phyloP scores from a whole-genome alignment of 1,140 invertebrate species.

The Drusus annulatus region DNA sequence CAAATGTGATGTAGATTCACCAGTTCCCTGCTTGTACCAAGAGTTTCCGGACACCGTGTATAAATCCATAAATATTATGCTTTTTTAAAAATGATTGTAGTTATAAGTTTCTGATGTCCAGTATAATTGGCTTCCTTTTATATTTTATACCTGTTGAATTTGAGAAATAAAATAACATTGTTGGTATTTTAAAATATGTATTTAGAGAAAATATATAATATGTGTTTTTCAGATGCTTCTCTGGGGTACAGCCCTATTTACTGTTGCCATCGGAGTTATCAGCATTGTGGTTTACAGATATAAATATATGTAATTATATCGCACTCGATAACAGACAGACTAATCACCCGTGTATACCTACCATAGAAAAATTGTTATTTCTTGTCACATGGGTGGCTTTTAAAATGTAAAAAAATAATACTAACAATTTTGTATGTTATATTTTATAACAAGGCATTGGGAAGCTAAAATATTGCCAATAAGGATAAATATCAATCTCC shows the following conservation, averaged over 20 bases:
- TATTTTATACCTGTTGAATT: background rate
- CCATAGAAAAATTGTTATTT: background rate
- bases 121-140: background rate
- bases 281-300: constrained; percentile 56
- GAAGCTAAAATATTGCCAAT: no score
- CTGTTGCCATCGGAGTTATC: constrained; percentile 54
- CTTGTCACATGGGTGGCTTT: background rate
- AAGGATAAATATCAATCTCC: no score
- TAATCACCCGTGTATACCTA: background rate
- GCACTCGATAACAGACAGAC: background rate
- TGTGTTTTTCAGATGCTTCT: constrained; percentile 52
- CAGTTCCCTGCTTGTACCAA: no score
- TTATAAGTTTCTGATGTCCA: no score
- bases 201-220: constrained; percentile 11
- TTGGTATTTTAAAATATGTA: constrained; percentile 1
- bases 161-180: background rate
- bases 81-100: no score
- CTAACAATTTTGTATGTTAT: background rate
- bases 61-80: no score
- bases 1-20: no score
- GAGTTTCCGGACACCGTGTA: no score
- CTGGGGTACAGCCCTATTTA: constrained; percentile 54
- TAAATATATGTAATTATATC: constrained; percentile 42
- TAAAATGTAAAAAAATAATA: background rate
- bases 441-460: no score